Base-by-base conservation (phyloP, 2,113 vertebrate species). In the Gymnarchus niloticus region DNA sequence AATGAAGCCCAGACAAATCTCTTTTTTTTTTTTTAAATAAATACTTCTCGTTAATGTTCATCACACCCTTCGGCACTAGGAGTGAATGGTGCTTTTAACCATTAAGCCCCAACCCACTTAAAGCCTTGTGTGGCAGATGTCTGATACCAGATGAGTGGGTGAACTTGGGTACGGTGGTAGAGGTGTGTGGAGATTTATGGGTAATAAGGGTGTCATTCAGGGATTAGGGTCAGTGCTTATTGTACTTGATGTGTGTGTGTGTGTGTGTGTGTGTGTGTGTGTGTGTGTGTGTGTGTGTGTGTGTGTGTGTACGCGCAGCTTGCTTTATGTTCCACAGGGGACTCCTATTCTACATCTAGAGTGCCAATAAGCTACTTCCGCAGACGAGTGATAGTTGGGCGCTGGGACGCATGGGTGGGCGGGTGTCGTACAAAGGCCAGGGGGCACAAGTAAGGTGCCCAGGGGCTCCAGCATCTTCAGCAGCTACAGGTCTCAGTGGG, bases 401-500 rank as follows among this genome's bases (percentile, higher is more conserved):
- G 41, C 37, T n/a, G 33, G 52, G 81, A 59, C 84, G 87, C 56
- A 23, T 25, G 52, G 52, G 51, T 57, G 10, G 90, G 95, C 93
- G 94, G 93, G 90, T 93, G 83, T 86, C 93, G 93, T 78, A 80
- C 25, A 89, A 89, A 86, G 88, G 89, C 90, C 91, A 92, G 92
- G 93, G 90, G 92, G 93, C 92, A 92, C 92, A 92, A 91, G 89
- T 91, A 84, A 91, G 91, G 89, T 90, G 88, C 52, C 85, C 83
- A 90, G 89, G 91, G 83, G 87, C 92, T 93, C 91, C 87, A 84
- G 86, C 90, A 90, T 89, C 93, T 92, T 98, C 97, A 98, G 96
- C 97, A 98, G 93, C 96, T 98, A 95, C 97, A 98, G 92, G 93
- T 94, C 91, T 98, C 97, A 0, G 97, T 95, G 82, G 96, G 91